These are phyloP conservation scores for Halisarca cf. caerulea DNA, from an alignment of 37 sponge, comb jelly and placozoan species.

Conservation along the genomic window DNA sequence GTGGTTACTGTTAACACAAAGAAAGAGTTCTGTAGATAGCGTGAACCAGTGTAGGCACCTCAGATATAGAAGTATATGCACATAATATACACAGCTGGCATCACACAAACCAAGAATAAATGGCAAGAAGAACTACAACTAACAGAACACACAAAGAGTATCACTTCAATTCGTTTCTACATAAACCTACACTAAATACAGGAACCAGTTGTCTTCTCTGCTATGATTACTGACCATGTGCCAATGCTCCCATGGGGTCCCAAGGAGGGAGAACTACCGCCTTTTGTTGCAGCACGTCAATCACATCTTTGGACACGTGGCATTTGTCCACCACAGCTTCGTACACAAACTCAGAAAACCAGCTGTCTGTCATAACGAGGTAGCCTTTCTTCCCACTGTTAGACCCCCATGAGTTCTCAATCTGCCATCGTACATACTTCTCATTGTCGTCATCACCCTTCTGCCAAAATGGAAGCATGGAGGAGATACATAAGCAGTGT, in stretches of 20 bases:
- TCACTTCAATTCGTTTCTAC: no score
- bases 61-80: no score
- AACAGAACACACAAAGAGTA: no score
- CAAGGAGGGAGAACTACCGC: constrained; percentile 50
- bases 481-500: no score
- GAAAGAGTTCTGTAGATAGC: no score
- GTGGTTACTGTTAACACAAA: no score
- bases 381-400: constrained; percentile 47
- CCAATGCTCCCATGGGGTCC: constrained; percentile 64
- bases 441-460: neutral
- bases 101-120: no score
- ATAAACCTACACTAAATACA: no score
- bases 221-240: neutral
- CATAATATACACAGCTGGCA: no score
- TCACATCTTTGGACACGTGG: constrained; percentile 16
- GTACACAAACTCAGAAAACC: constrained; percentile 61
- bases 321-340: constrained; percentile 47
- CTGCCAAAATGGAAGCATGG: neutral
- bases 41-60: no score
- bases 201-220: no score
- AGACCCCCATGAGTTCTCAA: constrained; percentile 62
- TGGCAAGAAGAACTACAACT: no score
- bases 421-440: constrained; percentile 21
- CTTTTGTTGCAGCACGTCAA: constrained; percentile 40
- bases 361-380: constrained; percentile 33